Percentiles rank a stretch among this genome's conserved stretches.
These are phyloP conservation scores for Haliclona indistincta DNA, from an alignment of 37 sponge, comb jelly and placozoan genomes.

Conservation along the genomic window DNA sequence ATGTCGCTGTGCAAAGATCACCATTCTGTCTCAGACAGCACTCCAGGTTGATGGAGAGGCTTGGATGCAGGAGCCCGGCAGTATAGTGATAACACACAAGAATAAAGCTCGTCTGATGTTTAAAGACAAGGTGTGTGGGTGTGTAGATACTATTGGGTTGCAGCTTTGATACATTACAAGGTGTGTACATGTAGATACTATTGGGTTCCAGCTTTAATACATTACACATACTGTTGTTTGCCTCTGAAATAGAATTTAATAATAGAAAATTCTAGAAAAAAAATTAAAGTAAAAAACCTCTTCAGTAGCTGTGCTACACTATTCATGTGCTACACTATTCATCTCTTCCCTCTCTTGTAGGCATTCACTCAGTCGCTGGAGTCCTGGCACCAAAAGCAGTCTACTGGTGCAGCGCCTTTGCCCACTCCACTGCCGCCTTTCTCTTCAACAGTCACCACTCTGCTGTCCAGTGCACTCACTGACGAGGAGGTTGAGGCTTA, in stretches of 20 bases:
- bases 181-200: too few species aligned
- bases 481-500: conserved; percentile 26
- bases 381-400: conserved; percentile 65
- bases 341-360: conserved; percentile 4
- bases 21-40: conserved; percentile 49
- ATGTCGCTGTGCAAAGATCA: conserved; percentile 74
- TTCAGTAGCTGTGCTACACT: not conserved
- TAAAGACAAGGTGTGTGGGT: conserved; percentile 62
- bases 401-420: not conserved
- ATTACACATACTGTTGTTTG: not conserved
- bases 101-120: conserved; percentile 88
- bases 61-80: conserved; percentile 95
- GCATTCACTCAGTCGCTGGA: conserved; percentile 68
- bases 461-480: conserved; percentile 9
- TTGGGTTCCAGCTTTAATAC: not conserved
- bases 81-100: conserved; percentile 79
- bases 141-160: not conserved
- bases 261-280: not conserved
- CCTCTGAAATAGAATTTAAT: not conserved
- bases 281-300: not conserved
- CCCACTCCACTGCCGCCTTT: not conserved
- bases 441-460: not conserved
- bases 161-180: not conserved
- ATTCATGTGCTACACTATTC: not conserved
- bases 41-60: conserved; percentile 98